Evolutionary conservation across 2,888 invertebrate species (phyloP).

Genomic region (Dusona sp.): DNA sequence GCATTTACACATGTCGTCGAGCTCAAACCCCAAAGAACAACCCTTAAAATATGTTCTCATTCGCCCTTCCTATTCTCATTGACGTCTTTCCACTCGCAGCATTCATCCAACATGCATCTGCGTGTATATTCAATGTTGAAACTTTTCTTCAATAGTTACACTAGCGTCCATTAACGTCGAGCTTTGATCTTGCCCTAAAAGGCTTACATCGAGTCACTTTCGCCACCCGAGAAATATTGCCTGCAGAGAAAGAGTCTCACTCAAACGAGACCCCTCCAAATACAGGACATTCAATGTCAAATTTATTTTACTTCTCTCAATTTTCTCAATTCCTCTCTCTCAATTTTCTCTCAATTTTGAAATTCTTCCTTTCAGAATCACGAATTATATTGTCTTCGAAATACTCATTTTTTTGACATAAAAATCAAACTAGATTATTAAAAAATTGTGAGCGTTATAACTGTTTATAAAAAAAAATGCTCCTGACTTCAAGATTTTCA

Average conservation of each 20-base stretch:
- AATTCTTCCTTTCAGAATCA: not conserved
- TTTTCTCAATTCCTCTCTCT: not conserved
- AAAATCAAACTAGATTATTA: not conserved
- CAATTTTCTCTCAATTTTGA: not conserved
- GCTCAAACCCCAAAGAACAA: constrained; percentile 6
- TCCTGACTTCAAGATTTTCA: too few relatives aligned
- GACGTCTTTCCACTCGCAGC: constrained; percentile 40
- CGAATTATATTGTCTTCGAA: not conserved
- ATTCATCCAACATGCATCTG: constrained; percentile 34
- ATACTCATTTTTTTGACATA: not conserved
- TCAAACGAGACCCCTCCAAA: constrained; percentile 6
- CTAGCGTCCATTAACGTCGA: constrained; percentile 71
- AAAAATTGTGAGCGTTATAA: not conserved
- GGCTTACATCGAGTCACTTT: constrained; percentile 72
- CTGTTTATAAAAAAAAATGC: too few relatives aligned
- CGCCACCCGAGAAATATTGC: constrained; percentile 68
- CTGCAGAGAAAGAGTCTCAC: constrained; percentile 44
- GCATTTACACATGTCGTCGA: not conserved
- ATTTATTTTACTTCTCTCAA: not conserved
- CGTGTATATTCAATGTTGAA: constrained; percentile 57
- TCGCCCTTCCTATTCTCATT: constrained; percentile 24
- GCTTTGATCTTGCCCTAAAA: constrained; percentile 72
- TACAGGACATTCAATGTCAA: constrained; percentile 14
- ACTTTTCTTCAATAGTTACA: constrained; percentile 71
- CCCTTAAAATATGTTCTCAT: constrained; percentile 16